phyloP scores from a whole-genome alignment of 2,113 vertebrate species.

The Pedetes capensis region DNA sequence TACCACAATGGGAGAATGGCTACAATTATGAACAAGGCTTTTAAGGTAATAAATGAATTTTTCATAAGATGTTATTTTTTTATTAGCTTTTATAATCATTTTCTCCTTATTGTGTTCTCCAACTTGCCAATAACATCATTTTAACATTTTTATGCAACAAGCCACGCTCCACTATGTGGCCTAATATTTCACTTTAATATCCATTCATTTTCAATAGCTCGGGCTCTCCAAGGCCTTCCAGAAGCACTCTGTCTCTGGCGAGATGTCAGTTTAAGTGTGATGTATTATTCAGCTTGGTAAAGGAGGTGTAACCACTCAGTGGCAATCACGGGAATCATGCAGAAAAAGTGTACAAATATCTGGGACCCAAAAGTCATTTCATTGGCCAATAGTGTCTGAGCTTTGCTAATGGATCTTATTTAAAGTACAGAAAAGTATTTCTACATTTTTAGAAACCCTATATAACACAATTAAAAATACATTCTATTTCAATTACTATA shows the following conservation, averaged over 20 bases:
- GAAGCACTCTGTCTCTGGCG: conserved; percentile 61
- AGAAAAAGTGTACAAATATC: conserved; percentile 14
- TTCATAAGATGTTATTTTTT: conserved; percentile 73
- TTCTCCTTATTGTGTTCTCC: conserved; percentile 71
- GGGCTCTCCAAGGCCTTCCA: conserved; percentile 60
- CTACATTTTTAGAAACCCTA: conserved; percentile 42
- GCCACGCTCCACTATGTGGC: conserved; percentile 54
- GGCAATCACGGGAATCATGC: conserved; percentile 32
- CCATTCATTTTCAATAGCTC: conserved; percentile 71
- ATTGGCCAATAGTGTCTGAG: not conserved
- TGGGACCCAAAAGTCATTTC: conserved; percentile 52
- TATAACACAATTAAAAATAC: not conserved
- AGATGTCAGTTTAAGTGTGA: conserved; percentile 67
- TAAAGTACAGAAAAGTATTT: conserved; percentile 46
- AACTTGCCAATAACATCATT: conserved; percentile 75
- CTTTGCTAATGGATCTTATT: conserved; percentile 40
- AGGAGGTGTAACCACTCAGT: conserved; percentile 55
- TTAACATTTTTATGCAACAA: conserved; percentile 73
- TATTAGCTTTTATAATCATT: conserved; percentile 71
- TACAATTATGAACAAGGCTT: conserved; percentile 74
- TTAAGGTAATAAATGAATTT: conserved; percentile 78
- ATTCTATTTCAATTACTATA: conserved; percentile 41
- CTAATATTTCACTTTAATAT: conserved; percentile 80
- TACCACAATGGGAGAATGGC: conserved; percentile 59
- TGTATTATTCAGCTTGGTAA: conserved; percentile 56